Evolutionary conservation across 2,797 vertebrate species (phyloP).

Genomic region (Rhinogobio ventralis): DNA sequence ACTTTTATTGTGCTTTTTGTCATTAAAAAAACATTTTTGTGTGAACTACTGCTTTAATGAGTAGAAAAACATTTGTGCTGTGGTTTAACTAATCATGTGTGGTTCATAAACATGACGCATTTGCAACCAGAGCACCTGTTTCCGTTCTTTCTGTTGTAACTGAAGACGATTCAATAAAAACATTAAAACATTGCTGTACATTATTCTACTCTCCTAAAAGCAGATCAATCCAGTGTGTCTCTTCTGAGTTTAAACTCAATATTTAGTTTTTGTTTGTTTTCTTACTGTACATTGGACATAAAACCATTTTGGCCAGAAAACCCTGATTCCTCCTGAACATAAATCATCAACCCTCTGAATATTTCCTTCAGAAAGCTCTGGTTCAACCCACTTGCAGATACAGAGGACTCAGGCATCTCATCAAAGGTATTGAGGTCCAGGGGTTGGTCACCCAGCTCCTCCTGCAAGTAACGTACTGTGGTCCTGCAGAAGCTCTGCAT

Average conservation of each 20-base stretch:
- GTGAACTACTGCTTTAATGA: background rate
- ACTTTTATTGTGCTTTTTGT: constrained; percentile 3
- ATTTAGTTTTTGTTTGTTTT: background rate
- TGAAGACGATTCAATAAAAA: background rate
- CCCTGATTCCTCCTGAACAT: background rate
- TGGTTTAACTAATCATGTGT: background rate
- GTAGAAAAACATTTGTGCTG: background rate
- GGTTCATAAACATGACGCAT: background rate
- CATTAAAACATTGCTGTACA: too few species aligned
- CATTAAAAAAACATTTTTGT: background rate
- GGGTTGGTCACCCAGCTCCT: constrained; percentile 90
- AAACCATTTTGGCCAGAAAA: background rate
- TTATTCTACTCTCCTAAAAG: background rate
- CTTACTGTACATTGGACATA: background rate
- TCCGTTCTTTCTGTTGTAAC: background rate
- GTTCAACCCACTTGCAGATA: constrained; percentile 76
- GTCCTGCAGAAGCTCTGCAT: constrained; percentile 92
- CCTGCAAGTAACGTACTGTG: constrained; percentile 88
- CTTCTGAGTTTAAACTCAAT: background rate
- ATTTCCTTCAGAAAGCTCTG: background rate
- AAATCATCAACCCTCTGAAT: background rate
- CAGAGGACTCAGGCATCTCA: constrained; percentile 83
- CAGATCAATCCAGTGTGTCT: background rate
- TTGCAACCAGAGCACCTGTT: constrained; percentile 10
- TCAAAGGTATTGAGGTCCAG: constrained; percentile 84